These are phyloP conservation scores for Ophion slaviceki DNA, from an alignment of 2,888 invertebrate genomes.

Conservation along the genomic window DNA sequence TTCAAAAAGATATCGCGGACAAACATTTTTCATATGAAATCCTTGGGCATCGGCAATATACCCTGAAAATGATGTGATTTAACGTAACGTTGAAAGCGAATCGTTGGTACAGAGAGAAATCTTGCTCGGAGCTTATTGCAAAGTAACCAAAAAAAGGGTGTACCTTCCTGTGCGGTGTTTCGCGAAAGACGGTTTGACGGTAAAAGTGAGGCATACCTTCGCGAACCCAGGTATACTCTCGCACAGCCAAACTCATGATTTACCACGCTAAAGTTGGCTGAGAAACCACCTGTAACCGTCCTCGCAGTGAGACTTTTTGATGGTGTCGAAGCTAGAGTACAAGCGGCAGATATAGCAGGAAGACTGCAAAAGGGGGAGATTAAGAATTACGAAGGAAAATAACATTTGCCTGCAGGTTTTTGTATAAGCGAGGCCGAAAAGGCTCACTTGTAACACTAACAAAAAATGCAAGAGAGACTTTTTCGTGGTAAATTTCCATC, in stretches of 20 bases:
- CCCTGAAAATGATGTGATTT: background rate
- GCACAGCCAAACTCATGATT: conserved; percentile 51
- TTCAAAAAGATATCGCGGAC: background rate
- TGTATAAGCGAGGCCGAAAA: conserved; percentile 28
- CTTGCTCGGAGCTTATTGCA: background rate
- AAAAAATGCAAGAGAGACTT: conserved; percentile 56
- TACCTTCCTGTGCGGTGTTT: conserved; percentile 29
- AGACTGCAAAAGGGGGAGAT: conserved; percentile 52
- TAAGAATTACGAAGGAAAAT: conserved; percentile 13
- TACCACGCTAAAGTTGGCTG: conserved; percentile 54
- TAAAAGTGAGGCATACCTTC: conserved; percentile 52
- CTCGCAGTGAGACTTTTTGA: background rate
- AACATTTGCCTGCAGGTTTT: conserved; percentile 45
- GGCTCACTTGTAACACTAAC: conserved; percentile 43
- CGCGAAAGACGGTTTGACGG: conserved; percentile 7
- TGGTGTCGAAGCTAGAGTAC: conserved; percentile 47
- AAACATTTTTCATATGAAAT: background rate
- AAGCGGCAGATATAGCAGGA: conserved; percentile 44
- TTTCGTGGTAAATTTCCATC: conserved; percentile 36
- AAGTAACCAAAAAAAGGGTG: conserved; percentile 15
- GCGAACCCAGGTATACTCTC: conserved; percentile 39
- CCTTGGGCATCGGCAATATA: background rate
- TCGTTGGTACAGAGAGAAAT: too few relatives aligned
- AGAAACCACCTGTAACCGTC: conserved; percentile 63
- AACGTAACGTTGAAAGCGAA: background rate